Conservation (phyloP, 1,140 invertebrate species). For the Heterodera schachtii region DNA sequence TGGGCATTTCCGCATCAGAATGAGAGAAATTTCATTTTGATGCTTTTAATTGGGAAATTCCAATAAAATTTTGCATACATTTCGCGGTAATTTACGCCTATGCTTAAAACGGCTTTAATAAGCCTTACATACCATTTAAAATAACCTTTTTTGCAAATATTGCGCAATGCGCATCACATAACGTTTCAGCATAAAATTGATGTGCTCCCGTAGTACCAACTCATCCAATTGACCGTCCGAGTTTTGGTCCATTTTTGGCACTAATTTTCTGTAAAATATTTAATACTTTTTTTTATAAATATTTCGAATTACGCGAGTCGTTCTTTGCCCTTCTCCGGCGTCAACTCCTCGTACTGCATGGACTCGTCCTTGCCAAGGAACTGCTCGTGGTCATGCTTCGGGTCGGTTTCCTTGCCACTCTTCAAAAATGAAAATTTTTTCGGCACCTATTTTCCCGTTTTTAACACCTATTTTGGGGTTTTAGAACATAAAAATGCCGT, state of each 20-base stretch:
- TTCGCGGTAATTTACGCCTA: too few relatives aligned
- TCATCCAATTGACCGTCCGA: conserved; percentile 82
- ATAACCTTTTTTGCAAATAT: too few relatives aligned
- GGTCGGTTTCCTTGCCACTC: conserved; percentile 69
- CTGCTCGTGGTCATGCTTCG: conserved; percentile 93
- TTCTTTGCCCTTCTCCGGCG: conserved; percentile 89
- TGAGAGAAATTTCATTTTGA: too few relatives aligned
- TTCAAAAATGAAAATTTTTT: too few relatives aligned
- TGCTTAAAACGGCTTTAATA: too few relatives aligned
- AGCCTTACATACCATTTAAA: too few relatives aligned
- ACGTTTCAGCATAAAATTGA: conserved; percentile 76
- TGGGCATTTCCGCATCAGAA: too few relatives aligned
- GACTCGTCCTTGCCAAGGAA: conserved; percentile 90
- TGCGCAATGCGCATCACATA: conserved; percentile 50
- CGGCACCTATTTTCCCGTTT: too few relatives aligned
- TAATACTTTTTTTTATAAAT: not conserved
- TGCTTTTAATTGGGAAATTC: too few relatives aligned
- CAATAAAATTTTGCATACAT: too few relatives aligned
- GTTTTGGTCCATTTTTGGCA: conserved; percentile 89
- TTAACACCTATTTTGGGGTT: too few relatives aligned
- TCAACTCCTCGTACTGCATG: conserved; percentile 87
- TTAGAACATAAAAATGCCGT: too few relatives aligned
- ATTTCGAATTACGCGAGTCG: conserved; percentile 75
- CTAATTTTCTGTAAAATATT: conserved; percentile 76
- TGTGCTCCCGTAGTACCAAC: conserved; percentile 92